These are phyloP conservation scores for Hucho hucho DNA, from an alignment of 2,113 vertebrate genomes.

Conservation along the genomic window DNA sequence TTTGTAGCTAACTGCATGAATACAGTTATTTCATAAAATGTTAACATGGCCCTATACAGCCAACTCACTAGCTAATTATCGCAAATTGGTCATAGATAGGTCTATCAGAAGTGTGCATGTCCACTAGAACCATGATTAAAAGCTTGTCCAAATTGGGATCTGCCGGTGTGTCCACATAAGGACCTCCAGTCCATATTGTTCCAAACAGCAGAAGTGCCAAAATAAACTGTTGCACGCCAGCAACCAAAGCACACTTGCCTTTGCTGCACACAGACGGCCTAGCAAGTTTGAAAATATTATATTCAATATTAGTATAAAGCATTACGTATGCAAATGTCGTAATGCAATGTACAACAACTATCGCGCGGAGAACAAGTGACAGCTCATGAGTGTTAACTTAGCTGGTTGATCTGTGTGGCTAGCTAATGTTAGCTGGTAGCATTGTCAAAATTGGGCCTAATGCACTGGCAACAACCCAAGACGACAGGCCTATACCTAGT, in stretches of 20 bases:
- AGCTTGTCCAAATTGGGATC: neutral
- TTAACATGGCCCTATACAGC: too few species aligned
- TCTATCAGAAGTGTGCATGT: too few species aligned
- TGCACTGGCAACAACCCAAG: neutral
- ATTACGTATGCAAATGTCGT: too few species aligned
- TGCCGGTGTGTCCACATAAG: neutral
- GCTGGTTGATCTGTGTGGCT: neutral
- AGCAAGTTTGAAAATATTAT: too few species aligned
- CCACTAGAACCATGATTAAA: too few species aligned
- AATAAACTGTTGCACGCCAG: constrained; percentile 67
- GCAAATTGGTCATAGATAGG: too few species aligned
- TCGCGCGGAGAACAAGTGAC: neutral
- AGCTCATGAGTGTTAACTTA: neutral
- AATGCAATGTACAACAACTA: neutral
- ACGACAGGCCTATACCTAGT: neutral
- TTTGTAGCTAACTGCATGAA: neutral
- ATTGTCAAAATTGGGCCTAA: neutral
- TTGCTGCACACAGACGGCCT: constrained; percentile 5
- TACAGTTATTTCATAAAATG: too few species aligned
- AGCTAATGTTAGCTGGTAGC: neutral
- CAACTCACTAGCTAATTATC: too few species aligned
- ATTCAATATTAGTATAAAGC: too few species aligned
- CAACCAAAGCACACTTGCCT: constrained; percentile 49
- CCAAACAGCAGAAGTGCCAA: constrained; percentile 39
- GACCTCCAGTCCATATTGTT: constrained; percentile 8